Evolutionary conservation across 2,888 invertebrate genomes (phyloP), one percentile per base, ranked within the genome.

Genomic region (Ormyrus labotus): DNA sequence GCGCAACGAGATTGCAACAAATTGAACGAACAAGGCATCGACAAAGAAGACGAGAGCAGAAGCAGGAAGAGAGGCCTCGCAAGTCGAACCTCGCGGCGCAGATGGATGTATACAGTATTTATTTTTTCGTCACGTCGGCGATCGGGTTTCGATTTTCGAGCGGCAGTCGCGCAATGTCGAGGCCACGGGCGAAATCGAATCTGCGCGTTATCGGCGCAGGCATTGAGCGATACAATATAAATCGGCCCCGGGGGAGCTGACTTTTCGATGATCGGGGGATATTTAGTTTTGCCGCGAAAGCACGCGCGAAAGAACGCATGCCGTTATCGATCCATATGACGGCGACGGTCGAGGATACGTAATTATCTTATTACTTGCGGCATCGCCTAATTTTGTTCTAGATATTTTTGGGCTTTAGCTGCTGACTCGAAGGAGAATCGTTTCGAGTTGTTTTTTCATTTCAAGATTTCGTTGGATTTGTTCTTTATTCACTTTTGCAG

Each of bases 61-160:
- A 61, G 13, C 68, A 75, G 68, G 68, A 70, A 78, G 65, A 55
- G 7, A 34, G 34, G 34, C 4, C 34, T 34, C 67, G 10, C n/a
- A 51, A 13, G 13, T 0, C 34, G n/a, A 6, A 34, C 34, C 4
- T 19, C 19, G 45, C 10, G 10, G 34, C 34, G 34, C 34, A 34
- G 34, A 48, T 63, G 9, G 13, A 55, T 76, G 3, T 34, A 3
- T 34, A 4, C 34, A 10, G 13, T 78, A 75, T 70, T 80, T 80
- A 65, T 65, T 80, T 70, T 74, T 48, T 64, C 57, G 65, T 75
- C 80, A 75, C 80, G 80, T 80, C 70, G 74, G 74, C 53, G 69
- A 75, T 80, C 70, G 80, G 60, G 60, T 80, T 70, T 65, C 80
- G 74, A 80, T 75, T 75, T 80, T 80, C 8, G 65, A 70, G 45